Evolutionary conservation across 2,797 vertebrate species (phyloP).

Genomic region (Calcarius lapponicus): DNA sequence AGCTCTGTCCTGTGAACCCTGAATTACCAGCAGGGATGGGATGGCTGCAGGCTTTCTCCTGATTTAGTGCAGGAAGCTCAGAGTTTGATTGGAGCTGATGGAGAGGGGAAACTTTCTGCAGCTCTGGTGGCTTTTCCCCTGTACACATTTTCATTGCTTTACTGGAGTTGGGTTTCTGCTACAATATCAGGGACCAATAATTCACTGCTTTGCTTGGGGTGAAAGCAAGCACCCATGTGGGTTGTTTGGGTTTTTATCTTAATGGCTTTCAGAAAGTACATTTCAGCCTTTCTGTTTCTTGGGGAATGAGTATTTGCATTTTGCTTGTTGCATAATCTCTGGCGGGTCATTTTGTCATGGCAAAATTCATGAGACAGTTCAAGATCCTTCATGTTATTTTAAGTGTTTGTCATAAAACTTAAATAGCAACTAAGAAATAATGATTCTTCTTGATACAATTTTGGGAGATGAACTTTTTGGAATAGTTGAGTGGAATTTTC

Average conservation of each 20-base stretch:
- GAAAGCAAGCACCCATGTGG: not conserved
- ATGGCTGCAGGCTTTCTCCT: not conserved
- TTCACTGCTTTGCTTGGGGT: not conserved
- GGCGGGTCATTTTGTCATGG: not conserved
- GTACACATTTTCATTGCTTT: not conserved
- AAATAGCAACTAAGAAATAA: not conserved
- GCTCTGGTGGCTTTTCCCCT: not conserved
- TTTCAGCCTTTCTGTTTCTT: not conserved
- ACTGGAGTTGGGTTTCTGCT: not conserved
- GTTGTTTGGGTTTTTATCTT: not conserved
- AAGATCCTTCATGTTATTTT: not conserved
- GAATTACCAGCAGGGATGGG: not conserved
- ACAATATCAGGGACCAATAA: not conserved
- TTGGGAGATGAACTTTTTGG: not conserved
- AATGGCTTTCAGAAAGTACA: not conserved
- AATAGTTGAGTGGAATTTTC: not conserved
- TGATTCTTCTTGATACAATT: not conserved
- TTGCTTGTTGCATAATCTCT: not conserved
- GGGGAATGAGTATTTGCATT: not conserved
- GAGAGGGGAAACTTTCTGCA: not conserved
- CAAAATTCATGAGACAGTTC: not conserved
- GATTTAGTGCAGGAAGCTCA: not conserved
- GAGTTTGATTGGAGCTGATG: not conserved
- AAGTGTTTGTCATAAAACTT: not conserved
- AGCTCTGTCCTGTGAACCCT: not conserved